Percentiles rank a stretch among this genome's conserved stretches.
phyloP scores from a whole-genome alignment of 2,113 vertebrate species.

The Myodes glareolus region DNA sequence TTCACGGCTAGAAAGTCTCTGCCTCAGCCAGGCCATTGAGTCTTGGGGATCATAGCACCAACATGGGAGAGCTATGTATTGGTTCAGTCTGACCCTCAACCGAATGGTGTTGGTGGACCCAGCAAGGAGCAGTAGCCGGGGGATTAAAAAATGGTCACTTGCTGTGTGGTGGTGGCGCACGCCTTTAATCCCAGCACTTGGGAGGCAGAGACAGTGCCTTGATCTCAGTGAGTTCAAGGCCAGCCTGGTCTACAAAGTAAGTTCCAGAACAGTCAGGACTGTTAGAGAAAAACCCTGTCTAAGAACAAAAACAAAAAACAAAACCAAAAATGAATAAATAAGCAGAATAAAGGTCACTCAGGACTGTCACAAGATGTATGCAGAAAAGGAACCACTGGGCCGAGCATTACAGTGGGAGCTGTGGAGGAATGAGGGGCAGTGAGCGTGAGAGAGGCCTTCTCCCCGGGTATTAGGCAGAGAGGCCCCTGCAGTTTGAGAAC shows the following conservation, averaged over 20 bases:
- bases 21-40: not conserved
- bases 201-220: no score
- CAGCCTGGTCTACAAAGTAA: no score
- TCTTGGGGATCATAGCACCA: not conserved
- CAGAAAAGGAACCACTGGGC: not conserved
- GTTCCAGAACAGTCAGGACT: no score
- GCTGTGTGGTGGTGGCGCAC: no score
- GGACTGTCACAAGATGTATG: no score
- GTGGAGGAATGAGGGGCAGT: rapidly evolving
- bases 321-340: no score
- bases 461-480: not conserved
- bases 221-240: no score
- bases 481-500: rapidly evolving
- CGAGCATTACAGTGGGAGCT: not conserved
- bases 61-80: rapidly evolving
- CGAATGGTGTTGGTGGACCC: rapidly evolving
- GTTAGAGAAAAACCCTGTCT: no score
- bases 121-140: not conserved
- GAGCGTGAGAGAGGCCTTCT: not conserved
- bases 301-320: no score
- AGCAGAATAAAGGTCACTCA: rapidly evolving
- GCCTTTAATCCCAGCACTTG: no score
- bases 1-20: rapidly evolving
- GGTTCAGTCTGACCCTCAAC: not conserved
- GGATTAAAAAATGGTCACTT: not conserved